Percentiles rank a stretch among this genome's conserved stretches.
phyloP scores from a whole-genome alignment of 2,797 vertebrate species.

The Spizella passerina region DNA sequence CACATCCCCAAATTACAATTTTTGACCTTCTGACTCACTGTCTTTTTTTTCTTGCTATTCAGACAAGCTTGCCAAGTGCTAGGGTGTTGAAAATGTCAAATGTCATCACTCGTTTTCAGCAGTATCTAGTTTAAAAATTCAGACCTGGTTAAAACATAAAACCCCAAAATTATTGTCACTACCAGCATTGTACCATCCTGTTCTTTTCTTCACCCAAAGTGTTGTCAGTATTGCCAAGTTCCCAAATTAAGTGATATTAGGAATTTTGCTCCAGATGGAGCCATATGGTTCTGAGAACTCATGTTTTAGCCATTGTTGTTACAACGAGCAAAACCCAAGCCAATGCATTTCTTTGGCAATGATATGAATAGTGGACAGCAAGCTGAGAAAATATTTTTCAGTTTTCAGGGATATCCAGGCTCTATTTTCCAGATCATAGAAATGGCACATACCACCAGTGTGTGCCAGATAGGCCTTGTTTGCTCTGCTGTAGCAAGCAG shows the following conservation, averaged over 20 bases:
- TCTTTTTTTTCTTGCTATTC: background rate
- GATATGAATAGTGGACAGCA: background rate
- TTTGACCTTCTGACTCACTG: background rate
- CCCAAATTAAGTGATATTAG: background rate
- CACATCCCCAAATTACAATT: accelerated
- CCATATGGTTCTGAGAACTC: background rate
- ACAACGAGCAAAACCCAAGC: background rate
- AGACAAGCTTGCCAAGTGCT: background rate
- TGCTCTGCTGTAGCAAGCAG: background rate
- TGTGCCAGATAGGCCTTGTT: background rate
- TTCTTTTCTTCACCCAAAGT: background rate
- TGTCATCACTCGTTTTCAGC: background rate
- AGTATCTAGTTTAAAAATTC: background rate
- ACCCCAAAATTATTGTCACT: background rate
- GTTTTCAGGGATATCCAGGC: background rate
- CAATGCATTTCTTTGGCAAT: background rate
- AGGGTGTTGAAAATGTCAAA: background rate
- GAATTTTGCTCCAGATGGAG: background rate
- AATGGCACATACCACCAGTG: background rate
- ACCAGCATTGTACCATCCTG: background rate
- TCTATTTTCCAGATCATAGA: background rate
- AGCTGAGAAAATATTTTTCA: background rate
- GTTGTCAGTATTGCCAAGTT: background rate
- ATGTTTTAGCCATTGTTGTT: background rate
- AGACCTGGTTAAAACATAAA: background rate